phyloP scores from a whole-genome alignment of 2,113 vertebrate genomes.

The Thermophis baileyi region DNA sequence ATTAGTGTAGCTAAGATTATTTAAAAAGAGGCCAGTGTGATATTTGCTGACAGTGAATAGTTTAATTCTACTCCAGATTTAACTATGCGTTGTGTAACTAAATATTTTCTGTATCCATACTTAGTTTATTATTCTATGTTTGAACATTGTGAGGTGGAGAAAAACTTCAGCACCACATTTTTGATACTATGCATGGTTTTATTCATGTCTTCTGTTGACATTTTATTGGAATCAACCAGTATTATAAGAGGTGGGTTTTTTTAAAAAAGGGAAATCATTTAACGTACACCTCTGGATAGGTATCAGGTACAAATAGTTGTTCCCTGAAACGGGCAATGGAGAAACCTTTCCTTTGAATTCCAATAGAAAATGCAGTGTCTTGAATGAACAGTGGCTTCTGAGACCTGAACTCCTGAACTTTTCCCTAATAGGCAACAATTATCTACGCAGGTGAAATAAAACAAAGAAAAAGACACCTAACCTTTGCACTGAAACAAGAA shows the following conservation, averaged over 20 bases:
- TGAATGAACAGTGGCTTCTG: constrained; percentile 33
- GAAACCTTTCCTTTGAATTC: constrained; percentile 30
- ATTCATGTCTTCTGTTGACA: neutral
- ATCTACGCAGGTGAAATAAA: constrained; percentile 26
- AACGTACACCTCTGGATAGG: neutral
- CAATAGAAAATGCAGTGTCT: constrained; percentile 31
- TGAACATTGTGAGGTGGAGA: neutral
- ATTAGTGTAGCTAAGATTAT: neutral
- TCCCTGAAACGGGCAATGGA: neutral
- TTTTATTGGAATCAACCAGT: neutral
- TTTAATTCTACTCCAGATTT: neutral
- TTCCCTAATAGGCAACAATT: constrained; percentile 30
- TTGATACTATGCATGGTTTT: neutral
- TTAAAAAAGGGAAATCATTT: neutral
- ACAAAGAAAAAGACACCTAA: constrained; percentile 1
- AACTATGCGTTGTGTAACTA: neutral
- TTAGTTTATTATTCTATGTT: neutral
- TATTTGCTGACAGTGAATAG: neutral
- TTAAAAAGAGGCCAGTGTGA: neutral
- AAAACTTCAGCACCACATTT: neutral
- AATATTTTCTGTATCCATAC: neutral
- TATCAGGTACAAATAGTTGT: neutral
- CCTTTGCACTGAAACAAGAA: constrained; percentile 22
- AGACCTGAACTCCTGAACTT: constrained; percentile 52
- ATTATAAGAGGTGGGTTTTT: neutral